These are phyloP conservation scores for Automeris io DNA, from an alignment of 2,888 invertebrate genomes.

Conservation along the genomic window DNA sequence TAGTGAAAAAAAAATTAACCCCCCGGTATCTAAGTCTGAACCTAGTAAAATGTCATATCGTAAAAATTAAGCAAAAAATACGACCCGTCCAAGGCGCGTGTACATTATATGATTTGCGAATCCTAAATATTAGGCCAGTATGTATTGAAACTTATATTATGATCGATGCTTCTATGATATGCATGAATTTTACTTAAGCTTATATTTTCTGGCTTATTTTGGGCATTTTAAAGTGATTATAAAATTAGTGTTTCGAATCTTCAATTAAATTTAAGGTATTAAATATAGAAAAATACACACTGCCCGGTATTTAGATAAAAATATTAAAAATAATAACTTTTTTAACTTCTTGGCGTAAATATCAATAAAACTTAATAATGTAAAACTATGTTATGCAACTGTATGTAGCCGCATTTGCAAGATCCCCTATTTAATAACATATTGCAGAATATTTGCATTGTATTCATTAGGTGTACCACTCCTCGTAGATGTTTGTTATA, in stretches of 20 bases:
- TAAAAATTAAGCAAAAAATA: constrained; percentile 4
- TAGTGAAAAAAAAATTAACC: constrained; percentile 22
- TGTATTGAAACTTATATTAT: constrained; percentile 13
- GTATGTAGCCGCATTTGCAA: too few relatives aligned
- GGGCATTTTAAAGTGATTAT: constrained; percentile 8
- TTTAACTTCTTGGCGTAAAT: constrained; percentile 1
- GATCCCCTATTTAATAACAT: too few relatives aligned
- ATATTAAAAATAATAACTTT: neutral
- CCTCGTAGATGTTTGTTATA: constrained; percentile 15
- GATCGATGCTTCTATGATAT: constrained; percentile 1
- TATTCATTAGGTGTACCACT: neutral
- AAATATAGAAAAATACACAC: neutral
- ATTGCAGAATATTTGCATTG: neutral
- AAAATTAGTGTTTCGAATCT: constrained; percentile 4
- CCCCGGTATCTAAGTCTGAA: constrained; percentile 31
- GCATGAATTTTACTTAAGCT: constrained; percentile 1
- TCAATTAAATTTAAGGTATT: constrained; percentile 4
- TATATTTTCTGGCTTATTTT: constrained; percentile 10
- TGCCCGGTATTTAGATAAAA: neutral
- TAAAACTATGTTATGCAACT: too few relatives aligned
- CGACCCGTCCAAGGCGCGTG: constrained; percentile 54
- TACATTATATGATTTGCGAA: constrained; percentile 29
- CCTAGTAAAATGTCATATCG: constrained; percentile 22
- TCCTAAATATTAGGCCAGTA: constrained; percentile 34
- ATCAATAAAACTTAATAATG: constrained; percentile 15